phyloP scores from a whole-genome alignment of 2,797 vertebrate genomes.

The Aselliscus stoliczkanus region DNA sequence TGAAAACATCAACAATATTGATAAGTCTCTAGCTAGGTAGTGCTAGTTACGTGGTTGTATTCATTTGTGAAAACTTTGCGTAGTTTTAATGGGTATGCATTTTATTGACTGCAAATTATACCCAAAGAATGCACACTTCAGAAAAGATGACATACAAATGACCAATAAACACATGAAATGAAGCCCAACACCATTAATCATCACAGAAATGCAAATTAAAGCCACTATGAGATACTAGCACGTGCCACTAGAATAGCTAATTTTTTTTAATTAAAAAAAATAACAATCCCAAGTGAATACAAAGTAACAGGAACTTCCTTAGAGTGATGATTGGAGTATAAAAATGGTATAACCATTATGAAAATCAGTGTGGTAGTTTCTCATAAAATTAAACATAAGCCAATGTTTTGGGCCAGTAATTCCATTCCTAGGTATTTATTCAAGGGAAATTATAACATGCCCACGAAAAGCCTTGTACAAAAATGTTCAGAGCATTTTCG shows the following conservation, averaged over 20 bases:
- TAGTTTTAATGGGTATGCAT: background rate
- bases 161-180: background rate
- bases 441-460: slow-evolving; percentile 31
- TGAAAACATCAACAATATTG: background rate
- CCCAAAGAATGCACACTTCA: background rate
- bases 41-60: background rate
- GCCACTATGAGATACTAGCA: background rate
- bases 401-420: slow-evolving; percentile 1
- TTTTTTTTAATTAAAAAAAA: background rate
- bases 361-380: background rate
- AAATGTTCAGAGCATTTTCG: background rate
- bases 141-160: background rate
- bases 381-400: slow-evolving; percentile 24
- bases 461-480: background rate
- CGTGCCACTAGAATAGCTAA: background rate
- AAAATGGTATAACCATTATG: background rate
- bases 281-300: background rate
- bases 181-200: background rate
- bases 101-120: slow-evolving; percentile 12
- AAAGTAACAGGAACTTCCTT: background rate
- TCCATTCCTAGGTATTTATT: background rate
- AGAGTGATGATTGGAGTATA: background rate
- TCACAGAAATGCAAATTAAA: slow-evolving; percentile 10
- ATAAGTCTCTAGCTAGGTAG: background rate
- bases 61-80: background rate